phyloP scores from a whole-genome alignment of 2,797 vertebrate species.

The Choloepus didactylus region DNA sequence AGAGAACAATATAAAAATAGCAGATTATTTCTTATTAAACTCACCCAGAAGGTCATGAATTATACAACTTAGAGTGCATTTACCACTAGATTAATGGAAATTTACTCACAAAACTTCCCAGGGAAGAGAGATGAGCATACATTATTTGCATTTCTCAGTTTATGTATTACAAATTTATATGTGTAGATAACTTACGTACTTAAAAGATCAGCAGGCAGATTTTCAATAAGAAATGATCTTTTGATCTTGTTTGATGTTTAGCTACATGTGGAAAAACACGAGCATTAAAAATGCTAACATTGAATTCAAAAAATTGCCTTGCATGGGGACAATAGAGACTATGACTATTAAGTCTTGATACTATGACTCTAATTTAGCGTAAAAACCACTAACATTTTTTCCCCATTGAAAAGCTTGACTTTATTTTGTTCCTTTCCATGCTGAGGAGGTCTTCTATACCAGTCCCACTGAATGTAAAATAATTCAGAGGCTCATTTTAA shows the following conservation, averaged over 20 bases:
- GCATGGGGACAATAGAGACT: not conserved
- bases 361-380: not conserved
- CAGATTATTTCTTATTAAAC: constrained; percentile 71
- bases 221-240: constrained; percentile 68
- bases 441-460: not conserved
- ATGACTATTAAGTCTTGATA: not conserved
- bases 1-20: constrained; percentile 67
- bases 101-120: constrained; percentile 76
- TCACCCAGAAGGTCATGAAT: constrained; percentile 55
- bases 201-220: constrained; percentile 46
- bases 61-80: constrained; percentile 62
- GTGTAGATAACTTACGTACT: constrained; percentile 49
- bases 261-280: not conserved
- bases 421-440: not conserved
- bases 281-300: constrained; percentile 34
- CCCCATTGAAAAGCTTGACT: not conserved
- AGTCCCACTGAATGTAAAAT: not conserved
- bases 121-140: constrained; percentile 63
- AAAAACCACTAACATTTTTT: not conserved
- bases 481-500: not conserved
- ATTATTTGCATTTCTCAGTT: constrained; percentile 79
- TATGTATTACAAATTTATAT: constrained; percentile 61
- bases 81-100: constrained; percentile 75
- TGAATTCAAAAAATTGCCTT: constrained; percentile 37
- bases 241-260: constrained; percentile 60